Base-by-base conservation (phyloP, 2,888 invertebrate species). In the Linnaemya vulpina region DNA sequence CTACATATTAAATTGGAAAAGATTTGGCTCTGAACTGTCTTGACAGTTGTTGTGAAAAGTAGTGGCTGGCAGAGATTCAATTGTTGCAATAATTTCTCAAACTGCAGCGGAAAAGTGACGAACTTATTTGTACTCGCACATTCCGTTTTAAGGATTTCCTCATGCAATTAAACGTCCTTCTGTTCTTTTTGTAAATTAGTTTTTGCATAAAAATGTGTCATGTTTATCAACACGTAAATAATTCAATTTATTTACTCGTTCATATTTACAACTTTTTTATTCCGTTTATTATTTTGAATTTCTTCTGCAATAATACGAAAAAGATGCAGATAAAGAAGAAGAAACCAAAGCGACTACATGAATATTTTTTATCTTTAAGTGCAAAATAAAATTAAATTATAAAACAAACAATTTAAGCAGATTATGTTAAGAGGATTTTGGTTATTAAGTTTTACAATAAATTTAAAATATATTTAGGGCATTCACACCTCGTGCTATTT, bases 351-450 rank as follows among this genome's bases (percentile, higher is more conserved):
- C 22, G 40, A 63, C 11, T 38, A 15, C 15, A 55, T 17, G 43
- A 46, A 68, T 25, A 43, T 38, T 40, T 53, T 13, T 10, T 13
- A 73, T 53, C 15, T 40, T 20, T 25, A 10, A 22, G 13, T 51
- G 35, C 20, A 51, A 30, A 55, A 63, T 58, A 22, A 63, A 62
- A 20, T 8, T 58, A 51, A 30, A 53, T 46, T 35, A 55, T 58
- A 11, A 22, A 62, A 22, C 15, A 76, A 20, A 75, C 76, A 46
- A 62, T 71, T 70, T 63, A 82, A 77, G 76, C 20, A 51, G 76
- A 67, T 83, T 83, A 83, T 53, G 11, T 53, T 58, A 73, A 83
- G 82, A 65, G 65, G 65, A 73, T 83, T 83, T 55, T 43, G 30
- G 38, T 51, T 71, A 55, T 71, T 63, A 75, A 63, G 82, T 58